Conservation (phyloP, 2,113 vertebrate species). For the Pavo muticus region DNA sequence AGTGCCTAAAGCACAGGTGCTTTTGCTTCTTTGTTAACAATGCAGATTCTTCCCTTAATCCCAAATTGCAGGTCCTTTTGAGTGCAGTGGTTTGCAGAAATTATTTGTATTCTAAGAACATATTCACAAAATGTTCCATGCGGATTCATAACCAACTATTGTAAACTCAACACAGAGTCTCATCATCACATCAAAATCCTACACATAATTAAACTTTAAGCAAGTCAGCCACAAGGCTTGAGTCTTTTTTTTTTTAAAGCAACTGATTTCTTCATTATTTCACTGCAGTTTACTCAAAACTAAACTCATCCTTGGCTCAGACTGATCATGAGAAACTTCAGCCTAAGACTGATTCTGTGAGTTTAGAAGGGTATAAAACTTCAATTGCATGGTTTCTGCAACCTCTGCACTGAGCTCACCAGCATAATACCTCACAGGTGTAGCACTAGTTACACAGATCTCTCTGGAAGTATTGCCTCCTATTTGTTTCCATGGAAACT, state of each 20-base stretch:
- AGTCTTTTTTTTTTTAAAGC: not conserved
- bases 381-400: not conserved
- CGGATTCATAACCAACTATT: fast-evolving
- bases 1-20: not conserved
- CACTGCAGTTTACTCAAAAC: not conserved
- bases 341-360: not conserved
- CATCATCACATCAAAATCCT: not conserved
- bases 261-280: not conserved
- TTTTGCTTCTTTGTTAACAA: not conserved
- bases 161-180: not conserved
- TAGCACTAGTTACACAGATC: not conserved
- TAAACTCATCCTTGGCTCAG: not conserved
- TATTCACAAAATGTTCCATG: not conserved
- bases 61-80: not conserved
- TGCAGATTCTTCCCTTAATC: not conserved
- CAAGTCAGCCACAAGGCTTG: not conserved
- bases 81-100: not conserved
- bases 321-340: not conserved
- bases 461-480: too few relatives aligned
- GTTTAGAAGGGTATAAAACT: not conserved
- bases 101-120: not conserved
- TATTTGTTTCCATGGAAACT: too few relatives aligned
- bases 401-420: not conserved
- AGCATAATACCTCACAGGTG: not conserved
- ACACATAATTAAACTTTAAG: not conserved